phyloP scores from a whole-genome alignment of 2,113 vertebrate genomes.

The Nibea coibor region DNA sequence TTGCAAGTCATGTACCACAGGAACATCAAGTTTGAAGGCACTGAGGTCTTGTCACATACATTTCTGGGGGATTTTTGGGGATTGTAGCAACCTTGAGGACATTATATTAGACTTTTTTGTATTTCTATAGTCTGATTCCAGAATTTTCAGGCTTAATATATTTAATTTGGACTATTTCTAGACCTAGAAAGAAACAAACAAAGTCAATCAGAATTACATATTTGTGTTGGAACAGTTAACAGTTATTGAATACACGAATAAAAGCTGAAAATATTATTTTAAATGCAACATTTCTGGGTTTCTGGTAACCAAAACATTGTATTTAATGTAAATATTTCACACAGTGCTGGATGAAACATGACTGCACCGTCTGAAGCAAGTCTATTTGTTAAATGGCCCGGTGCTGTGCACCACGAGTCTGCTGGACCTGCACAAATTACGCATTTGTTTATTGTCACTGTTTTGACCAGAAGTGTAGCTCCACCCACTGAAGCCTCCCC shows the following conservation, averaged over 20 bases:
- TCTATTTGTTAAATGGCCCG: background rate
- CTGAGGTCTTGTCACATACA: too few species aligned
- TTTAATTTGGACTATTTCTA: background rate
- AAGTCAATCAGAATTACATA: background rate
- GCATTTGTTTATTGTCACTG: conserved; percentile 37
- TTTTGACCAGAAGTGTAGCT: conserved; percentile 23
- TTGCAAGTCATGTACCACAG: background rate
- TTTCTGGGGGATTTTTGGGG: background rate
- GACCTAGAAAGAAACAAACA: background rate
- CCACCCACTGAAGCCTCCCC: conserved; percentile 26
- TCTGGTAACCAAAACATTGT: background rate
- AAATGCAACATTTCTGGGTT: background rate
- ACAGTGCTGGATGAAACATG: background rate
- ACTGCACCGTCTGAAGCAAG: background rate
- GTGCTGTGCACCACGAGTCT: background rate
- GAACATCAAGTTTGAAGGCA: background rate
- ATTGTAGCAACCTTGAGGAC: background rate
- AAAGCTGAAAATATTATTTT: background rate
- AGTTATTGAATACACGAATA: background rate
- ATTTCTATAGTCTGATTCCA: background rate
- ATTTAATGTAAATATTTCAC: background rate
- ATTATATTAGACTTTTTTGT: background rate
- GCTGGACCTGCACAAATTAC: conserved; percentile 25
- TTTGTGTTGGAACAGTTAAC: background rate
- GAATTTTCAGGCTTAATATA: background rate